phyloP scores from a whole-genome alignment of 2,888 invertebrate species.

The Ethmia dodecea region DNA sequence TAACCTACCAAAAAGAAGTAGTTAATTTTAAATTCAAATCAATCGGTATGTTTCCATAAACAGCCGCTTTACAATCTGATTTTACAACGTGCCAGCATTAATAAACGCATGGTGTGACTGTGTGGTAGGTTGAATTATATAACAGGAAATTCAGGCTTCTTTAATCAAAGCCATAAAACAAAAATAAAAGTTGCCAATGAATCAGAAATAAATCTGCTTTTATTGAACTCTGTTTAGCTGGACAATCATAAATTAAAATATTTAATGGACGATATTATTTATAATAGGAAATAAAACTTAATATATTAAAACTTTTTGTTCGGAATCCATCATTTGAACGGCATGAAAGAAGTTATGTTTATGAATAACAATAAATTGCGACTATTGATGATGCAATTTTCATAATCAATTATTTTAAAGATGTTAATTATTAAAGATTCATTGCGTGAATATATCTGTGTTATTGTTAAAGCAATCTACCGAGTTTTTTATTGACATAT shows the following conservation, averaged over 20 bases:
- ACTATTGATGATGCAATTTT: no score
- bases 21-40: no score
- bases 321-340: slow-evolving; percentile 25
- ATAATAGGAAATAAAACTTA: slow-evolving; percentile 10
- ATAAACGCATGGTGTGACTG: slow-evolving; percentile 1
- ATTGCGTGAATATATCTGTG: no score
- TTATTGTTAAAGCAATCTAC: no score
- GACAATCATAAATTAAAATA: slow-evolving; percentile 15
- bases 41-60: no score
- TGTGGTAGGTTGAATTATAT: slow-evolving; percentile 14
- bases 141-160: slow-evolving; percentile 16
- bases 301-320: slow-evolving; percentile 34
- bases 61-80: no score
- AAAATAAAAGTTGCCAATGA: slow-evolving; percentile 21
- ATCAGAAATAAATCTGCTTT: slow-evolving; percentile 19
- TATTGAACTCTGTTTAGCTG: slow-evolving; percentile 19
- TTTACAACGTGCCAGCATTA: slow-evolving; percentile 10
- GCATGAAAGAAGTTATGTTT: slow-evolving; percentile 55
- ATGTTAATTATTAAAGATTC: no score
- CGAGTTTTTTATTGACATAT: no score
- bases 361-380: no score
- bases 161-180: slow-evolving; percentile 15
- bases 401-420: no score
- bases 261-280: slow-evolving; percentile 21
- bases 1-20: no score